phyloP scores from a whole-genome alignment of 2,113 vertebrate species.

The Halichoeres trimaculatus region DNA sequence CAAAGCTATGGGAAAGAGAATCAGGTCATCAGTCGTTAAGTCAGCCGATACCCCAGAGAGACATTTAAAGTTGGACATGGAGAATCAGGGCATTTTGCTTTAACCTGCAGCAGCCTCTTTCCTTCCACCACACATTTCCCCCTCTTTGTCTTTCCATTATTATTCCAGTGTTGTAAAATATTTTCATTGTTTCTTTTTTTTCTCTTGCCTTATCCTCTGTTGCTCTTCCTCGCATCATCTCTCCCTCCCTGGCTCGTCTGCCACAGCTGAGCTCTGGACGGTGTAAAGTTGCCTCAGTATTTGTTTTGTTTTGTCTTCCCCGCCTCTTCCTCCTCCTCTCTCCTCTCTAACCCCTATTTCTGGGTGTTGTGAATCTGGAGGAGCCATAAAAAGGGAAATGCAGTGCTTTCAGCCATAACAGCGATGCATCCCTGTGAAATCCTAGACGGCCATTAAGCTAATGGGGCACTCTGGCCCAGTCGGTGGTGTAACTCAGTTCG shows the following conservation, averaged over 20 bases:
- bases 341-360: slow-evolving; percentile 62
- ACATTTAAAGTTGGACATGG: slow-evolving; percentile 15
- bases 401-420: slow-evolving; percentile 83
- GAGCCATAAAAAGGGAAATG: slow-evolving; percentile 82
- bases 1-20: slow-evolving; percentile 62
- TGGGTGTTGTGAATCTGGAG: slow-evolving; percentile 81
- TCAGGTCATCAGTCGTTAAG: slow-evolving; percentile 62
- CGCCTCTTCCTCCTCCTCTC: slow-evolving; percentile 31
- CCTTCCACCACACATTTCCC: not conserved
- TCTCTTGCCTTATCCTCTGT: slow-evolving; percentile 9
- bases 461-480: slow-evolving; percentile 82
- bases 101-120: not conserved
- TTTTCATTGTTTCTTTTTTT: not conserved
- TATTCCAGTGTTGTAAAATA: slow-evolving; percentile 7
- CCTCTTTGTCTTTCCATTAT: not conserved
- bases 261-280: slow-evolving; percentile 12
- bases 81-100: not conserved
- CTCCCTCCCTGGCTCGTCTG: slow-evolving; percentile 33
- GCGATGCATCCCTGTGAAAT: slow-evolving; percentile 83
- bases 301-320: slow-evolving; percentile 77
- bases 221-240: slow-evolving; percentile 30
- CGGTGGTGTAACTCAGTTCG: slow-evolving; percentile 71
- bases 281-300: slow-evolving; percentile 66
- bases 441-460: slow-evolving; percentile 85
- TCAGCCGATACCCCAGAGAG: slow-evolving; percentile 45